These are phyloP conservation scores for Premnoplex brunnescens DNA, from an alignment of 2,797 vertebrate species.

Conservation along the genomic window DNA sequence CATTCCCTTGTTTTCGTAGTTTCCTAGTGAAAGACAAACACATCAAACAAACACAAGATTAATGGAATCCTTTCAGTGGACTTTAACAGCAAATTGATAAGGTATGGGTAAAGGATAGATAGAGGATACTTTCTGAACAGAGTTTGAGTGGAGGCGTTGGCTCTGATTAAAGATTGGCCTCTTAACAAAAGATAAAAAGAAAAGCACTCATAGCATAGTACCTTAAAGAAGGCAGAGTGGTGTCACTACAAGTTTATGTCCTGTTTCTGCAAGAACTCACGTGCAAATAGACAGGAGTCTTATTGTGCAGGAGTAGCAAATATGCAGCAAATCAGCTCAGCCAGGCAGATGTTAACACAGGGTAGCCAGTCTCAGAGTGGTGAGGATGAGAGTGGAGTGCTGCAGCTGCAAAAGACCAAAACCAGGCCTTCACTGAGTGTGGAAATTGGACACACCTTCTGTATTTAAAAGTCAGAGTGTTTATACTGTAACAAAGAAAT, in stretches of 20 bases:
- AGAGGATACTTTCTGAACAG: neutral
- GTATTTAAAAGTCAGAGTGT: neutral
- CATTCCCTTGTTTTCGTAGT: neutral
- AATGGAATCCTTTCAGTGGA: neutral
- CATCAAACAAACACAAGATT: neutral
- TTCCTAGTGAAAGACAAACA: neutral
- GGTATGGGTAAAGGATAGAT: neutral
- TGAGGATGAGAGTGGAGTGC: neutral
- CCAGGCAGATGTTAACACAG: neutral
- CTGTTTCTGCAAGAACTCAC: neutral
- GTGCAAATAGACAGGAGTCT: neutral
- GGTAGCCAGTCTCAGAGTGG: neutral
- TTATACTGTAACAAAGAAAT: neutral
- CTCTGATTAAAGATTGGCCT: neutral
- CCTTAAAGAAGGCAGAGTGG: neutral
- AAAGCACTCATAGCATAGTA: neutral
- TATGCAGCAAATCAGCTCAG: neutral
- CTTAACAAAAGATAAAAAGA: neutral
- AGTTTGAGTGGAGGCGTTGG: neutral
- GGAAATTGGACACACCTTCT: neutral
- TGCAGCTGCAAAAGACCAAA: neutral
- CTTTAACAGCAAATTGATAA: neutral
- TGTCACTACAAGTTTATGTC: neutral
- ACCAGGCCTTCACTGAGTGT: accelerated
- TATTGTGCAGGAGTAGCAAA: neutral